Evolutionary conservation across 2,888 invertebrate species (phyloP).

Genomic region (Agrochola circellaris): DNA sequence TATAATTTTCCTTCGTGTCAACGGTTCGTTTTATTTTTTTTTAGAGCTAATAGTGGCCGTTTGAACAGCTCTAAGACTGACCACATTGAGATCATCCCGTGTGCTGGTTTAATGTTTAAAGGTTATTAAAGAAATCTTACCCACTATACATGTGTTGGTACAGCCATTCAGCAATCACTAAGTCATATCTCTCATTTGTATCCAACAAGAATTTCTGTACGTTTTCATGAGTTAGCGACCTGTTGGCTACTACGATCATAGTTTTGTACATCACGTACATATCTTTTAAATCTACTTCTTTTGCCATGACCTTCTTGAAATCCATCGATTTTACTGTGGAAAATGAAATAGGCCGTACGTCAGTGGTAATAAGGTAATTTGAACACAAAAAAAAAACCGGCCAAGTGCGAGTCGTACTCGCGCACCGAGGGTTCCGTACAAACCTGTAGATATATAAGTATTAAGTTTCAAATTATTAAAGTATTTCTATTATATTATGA

Average conservation of each 20-base stretch:
- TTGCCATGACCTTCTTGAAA: constrained; percentile 60
- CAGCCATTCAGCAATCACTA: constrained; percentile 77
- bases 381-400: neutral
- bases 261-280: constrained; percentile 37
- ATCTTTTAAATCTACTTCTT: constrained; percentile 52
- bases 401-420: too few relatives aligned
- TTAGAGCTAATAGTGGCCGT: neutral
- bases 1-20: neutral
- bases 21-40: too few relatives aligned
- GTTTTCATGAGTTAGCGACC: constrained; percentile 57
- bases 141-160: constrained; percentile 74
- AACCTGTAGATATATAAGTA: too few relatives aligned
- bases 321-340: constrained; percentile 47
- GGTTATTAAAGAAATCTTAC: constrained; percentile 58
- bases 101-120: neutral
- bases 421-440: too few relatives aligned
- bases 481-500: too few relatives aligned
- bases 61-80: neutral
- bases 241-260: constrained; percentile 50
- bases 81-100: neutral
- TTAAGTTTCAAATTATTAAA: too few relatives aligned
- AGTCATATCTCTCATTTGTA: constrained; percentile 72
- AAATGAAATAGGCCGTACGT: neutral
- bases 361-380: neutral
- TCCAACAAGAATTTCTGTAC: constrained; percentile 70